These are phyloP conservation scores for Parazoanthus darwini DNA, from an alignment of 92 coral and sea anemone genomes.

Conservation along the genomic window DNA sequence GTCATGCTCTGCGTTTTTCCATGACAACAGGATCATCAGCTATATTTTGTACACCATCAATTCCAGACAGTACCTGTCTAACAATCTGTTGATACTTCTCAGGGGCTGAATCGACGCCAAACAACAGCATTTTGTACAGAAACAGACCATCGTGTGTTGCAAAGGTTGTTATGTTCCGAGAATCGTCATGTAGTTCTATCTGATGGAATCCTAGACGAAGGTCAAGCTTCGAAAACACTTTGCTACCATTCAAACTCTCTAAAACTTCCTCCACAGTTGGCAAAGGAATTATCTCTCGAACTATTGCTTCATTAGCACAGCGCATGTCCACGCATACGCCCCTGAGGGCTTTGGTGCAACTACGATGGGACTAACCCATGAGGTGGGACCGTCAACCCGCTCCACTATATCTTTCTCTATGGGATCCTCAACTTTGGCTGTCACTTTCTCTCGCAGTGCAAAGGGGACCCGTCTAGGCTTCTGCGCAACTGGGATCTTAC, in stretches of 20 bases:
- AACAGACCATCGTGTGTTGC: conserved; percentile 46
- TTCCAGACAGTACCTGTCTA: too few species aligned
- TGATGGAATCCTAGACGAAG: conserved; percentile 40
- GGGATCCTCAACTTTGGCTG: conserved; percentile 45
- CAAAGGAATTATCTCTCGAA: conserved; percentile 34
- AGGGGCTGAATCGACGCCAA: conserved; percentile 56
- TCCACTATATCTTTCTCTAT: conserved; percentile 51
- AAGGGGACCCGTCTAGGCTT: conserved; percentile 50
- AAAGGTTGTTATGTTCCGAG: conserved; percentile 58
- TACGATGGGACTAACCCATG: conserved; percentile 51
- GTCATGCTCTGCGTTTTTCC: conserved; percentile 54
- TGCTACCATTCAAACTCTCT: conserved; percentile 52
- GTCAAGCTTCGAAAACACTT: conserved; percentile 32
- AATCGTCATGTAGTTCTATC: conserved; percentile 45
- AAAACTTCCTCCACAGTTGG: conserved; percentile 55
- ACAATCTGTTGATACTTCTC: conserved; percentile 62
- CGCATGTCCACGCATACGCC: conserved; percentile 55
- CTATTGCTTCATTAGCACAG: conserved; percentile 47
- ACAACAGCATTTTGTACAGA: conserved; percentile 45
- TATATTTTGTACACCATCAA: conserved; percentile 17
- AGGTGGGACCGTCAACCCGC: conserved; percentile 40
- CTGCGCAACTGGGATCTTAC: conserved; percentile 54
- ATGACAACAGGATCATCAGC: conserved; percentile 57
- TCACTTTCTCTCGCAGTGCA: conserved; percentile 48
- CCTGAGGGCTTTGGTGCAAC: conserved; percentile 48